Base-by-base conservation (phyloP, 1,140 invertebrate species). In the Aphelinus atriplicis region DNA sequence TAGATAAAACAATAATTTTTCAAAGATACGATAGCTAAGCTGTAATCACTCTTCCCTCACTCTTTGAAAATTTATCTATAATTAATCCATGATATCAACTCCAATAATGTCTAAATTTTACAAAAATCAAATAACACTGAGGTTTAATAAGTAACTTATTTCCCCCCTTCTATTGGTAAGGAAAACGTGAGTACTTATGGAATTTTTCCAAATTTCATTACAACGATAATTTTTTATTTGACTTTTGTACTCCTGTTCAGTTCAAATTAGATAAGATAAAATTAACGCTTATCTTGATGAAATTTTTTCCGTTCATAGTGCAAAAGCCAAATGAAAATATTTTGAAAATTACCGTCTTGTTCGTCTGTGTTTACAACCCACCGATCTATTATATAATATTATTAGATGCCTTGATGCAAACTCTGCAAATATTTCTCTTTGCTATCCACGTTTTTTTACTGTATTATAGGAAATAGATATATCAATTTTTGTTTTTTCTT, bases 401-500 rank as follows among this genome's bases (percentile, higher is more conserved):
- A 50, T 60, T 6, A 46, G 9, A 45, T 73, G 4, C n/a, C 7
- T n/a, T 64, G 43, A 50, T 46, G 9, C 57, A 10, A 26, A 26
- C 26, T 26, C 26, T 26, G 26, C 26, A 26, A 71, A 47, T 71
- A 6, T 55, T 55, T 56, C 42, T 64, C 51, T 55, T 9, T 43
- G 26, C 45, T 47, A 56, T 1, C 53, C 43, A 10, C 53, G 42
- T 51, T 26, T 26, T 26, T 26, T 26, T 26, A 26, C 26, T 26
- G 26, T 26, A 46, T 43, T 68, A 55, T 57, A 63, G 43, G 65
- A 63, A 69, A 58, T 64, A 64, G 73, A 53, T 64, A 75, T 45
- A 66, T 46, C 68, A 68, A 66, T 55, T 60, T 71, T 64, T 69
- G 50, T 78, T 75, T 73, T 50, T 58, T 63, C 67, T 68, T 56